Percentiles rank a stretch among this genome's conserved stretches.
Evolutionary conservation across 2,113 vertebrate genomes (phyloP).

Genomic region (Gadus macrocephalus): DNA sequence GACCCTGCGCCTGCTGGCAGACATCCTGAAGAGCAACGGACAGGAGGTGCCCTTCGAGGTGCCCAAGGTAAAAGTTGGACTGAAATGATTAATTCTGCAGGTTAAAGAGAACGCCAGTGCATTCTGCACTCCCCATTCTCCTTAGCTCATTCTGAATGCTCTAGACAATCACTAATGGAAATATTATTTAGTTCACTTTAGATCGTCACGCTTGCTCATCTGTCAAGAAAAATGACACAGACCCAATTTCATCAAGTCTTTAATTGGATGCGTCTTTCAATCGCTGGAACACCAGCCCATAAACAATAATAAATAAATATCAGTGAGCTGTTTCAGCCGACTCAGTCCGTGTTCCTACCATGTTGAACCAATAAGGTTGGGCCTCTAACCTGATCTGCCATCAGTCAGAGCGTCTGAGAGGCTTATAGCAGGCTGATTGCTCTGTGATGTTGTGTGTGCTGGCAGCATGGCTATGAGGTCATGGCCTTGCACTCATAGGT

Average conservation of each 20-base stretch:
- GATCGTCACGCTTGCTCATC: too few relatives aligned
- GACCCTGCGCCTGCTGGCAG: constrained; percentile 79
- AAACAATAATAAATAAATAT: constrained; percentile 3
- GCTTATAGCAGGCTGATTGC: constrained; percentile 63
- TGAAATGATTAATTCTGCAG: background rate
- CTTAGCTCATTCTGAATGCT: too few relatives aligned
- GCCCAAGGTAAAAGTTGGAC: constrained; percentile 78
- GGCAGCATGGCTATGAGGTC: too few relatives aligned
- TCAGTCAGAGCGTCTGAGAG: constrained; percentile 56
- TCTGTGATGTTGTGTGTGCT: constrained; percentile 44
- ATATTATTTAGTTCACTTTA: too few relatives aligned
- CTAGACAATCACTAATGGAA: too few relatives aligned
- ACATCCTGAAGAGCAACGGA: constrained; percentile 76
- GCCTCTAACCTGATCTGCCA: constrained; percentile 53
- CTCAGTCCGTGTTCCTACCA: constrained; percentile 61
- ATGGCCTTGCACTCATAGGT: too few relatives aligned
- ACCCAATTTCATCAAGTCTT: too few relatives aligned
- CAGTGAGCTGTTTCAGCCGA: constrained; percentile 19
- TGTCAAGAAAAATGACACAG: too few relatives aligned
- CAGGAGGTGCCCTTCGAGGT: constrained; percentile 85
- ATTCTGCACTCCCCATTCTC: too few relatives aligned
- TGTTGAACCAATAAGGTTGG: constrained; percentile 59
- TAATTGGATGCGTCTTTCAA: too few relatives aligned
- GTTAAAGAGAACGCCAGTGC: too few relatives aligned
- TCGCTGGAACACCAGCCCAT: too few relatives aligned